These are phyloP conservation scores for Petaurus breviceps DNA, from an alignment of 2,113 vertebrate species.

Conservation along the genomic window DNA sequence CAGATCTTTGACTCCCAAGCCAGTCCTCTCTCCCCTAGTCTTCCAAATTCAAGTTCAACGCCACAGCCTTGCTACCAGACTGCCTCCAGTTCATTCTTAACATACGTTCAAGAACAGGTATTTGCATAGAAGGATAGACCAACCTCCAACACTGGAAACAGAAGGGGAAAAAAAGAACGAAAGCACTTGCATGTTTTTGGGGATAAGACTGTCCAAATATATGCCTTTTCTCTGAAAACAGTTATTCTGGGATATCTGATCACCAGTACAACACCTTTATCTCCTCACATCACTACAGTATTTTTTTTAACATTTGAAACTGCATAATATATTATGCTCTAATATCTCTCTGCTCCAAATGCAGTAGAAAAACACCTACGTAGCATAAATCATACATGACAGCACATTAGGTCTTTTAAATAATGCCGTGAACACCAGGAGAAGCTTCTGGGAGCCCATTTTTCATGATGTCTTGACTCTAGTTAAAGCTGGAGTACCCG, in stretches of 20 bases:
- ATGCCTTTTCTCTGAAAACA: constrained; percentile 44
- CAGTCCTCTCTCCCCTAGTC: not conserved
- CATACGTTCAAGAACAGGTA: not conserved
- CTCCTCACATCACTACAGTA: constrained; percentile 58
- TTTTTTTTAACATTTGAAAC: constrained; percentile 58
- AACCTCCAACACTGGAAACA: constrained; percentile 22
- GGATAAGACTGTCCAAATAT: constrained; percentile 55
- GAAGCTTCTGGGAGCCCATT: constrained; percentile 49
- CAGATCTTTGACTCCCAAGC: not conserved
- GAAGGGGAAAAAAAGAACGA: constrained; percentile 30
- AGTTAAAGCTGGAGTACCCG: constrained; percentile 53
- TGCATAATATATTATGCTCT: constrained; percentile 64
- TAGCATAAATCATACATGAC: constrained; percentile 78
- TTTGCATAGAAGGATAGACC: not conserved
- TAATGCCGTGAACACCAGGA: constrained; percentile 70
- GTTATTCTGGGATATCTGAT: constrained; percentile 61
- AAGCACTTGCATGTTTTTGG: constrained; percentile 58
- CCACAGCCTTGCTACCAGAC: not conserved
- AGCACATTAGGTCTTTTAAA: constrained; percentile 79
- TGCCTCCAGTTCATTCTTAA: not conserved
- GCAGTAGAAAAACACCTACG: constrained; percentile 69
- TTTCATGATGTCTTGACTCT: constrained; percentile 71
- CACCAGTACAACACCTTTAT: constrained; percentile 64
- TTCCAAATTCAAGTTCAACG: not conserved
- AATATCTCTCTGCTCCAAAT: constrained; percentile 72